These are phyloP conservation scores for Drosophila picticornis DNA, from an alignment of 2,888 invertebrate species.

Conservation along the genomic window DNA sequence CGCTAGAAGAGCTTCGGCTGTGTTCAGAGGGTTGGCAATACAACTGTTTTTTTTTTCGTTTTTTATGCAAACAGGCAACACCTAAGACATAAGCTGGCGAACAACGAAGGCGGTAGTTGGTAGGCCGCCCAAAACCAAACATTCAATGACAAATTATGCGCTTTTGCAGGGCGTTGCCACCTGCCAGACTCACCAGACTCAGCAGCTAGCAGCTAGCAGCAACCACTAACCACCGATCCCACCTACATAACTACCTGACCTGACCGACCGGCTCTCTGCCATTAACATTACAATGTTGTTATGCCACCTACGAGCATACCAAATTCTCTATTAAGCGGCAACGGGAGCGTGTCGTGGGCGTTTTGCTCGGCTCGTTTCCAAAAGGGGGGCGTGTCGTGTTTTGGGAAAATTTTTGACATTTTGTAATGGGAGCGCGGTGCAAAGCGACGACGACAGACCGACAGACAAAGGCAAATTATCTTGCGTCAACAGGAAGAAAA, in stretches of 20 bases:
- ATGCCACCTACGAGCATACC: constrained; percentile 72
- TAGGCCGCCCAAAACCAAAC: constrained; percentile 64
- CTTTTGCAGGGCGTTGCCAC: constrained; percentile 63
- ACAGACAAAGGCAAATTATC: constrained; percentile 71
- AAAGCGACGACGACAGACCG: constrained; percentile 23
- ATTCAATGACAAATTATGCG: constrained; percentile 82
- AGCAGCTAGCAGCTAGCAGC: constrained; percentile 13
- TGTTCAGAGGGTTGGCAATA: constrained; percentile 43
- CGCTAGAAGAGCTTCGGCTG: constrained; percentile 42
- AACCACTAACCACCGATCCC: constrained; percentile 23
- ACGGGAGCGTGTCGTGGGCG: constrained; percentile 69
- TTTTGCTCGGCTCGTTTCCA: constrained; percentile 53
- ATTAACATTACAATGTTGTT: constrained; percentile 62
- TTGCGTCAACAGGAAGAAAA: constrained; percentile 75
- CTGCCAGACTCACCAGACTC: constrained; percentile 35
- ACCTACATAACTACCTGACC: constrained; percentile 47
- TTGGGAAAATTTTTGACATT: constrained; percentile 72
- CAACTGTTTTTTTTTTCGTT: constrained; percentile 35
- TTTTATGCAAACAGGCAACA: constrained; percentile 62
- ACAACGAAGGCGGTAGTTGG: constrained; percentile 3
- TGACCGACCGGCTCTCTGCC: constrained; percentile 25
- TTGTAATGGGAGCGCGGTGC: constrained; percentile 66
- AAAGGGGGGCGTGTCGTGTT: constrained; percentile 50
- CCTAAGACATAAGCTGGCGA: constrained; percentile 70
- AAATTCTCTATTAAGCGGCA: constrained; percentile 34